A percentile compares a stretch with the other conserved stretches of the same genome.
phyloP scores from a whole-genome alignment of 1,140 invertebrate species.

The Bombus fervidus region DNA sequence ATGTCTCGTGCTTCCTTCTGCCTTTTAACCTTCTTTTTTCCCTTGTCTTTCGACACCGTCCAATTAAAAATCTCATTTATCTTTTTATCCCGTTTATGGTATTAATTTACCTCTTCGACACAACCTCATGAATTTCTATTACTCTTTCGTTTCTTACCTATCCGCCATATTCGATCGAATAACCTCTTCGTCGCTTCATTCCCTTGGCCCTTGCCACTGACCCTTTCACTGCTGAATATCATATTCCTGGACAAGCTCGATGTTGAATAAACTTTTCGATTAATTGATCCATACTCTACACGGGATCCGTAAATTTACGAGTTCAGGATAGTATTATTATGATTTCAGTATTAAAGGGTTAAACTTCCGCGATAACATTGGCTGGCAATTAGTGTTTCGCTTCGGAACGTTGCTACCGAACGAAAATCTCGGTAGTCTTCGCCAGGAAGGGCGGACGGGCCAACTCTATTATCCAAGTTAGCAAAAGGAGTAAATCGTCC shows the following conservation, averaged over 20 bases:
- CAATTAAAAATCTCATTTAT: constrained; percentile 65
- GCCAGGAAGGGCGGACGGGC: background rate
- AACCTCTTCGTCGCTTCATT: background rate
- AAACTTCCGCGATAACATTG: background rate
- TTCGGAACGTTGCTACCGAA: background rate
- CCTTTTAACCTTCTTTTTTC: background rate
- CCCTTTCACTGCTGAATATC: no score
- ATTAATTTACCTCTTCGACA: constrained; percentile 54
- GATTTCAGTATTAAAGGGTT: no score
- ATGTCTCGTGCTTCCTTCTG: background rate
- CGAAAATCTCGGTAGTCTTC: background rate
- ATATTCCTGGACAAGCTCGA: no score
- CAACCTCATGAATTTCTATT: constrained; percentile 54
- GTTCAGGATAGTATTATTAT: no score
- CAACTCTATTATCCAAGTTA: background rate
- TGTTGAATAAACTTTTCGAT: no score
- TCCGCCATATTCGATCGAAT: constrained; percentile 4
- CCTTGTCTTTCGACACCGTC: constrained; percentile 53
- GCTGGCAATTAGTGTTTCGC: background rate
- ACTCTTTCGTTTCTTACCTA: constrained; percentile 35
- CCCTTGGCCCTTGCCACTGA: no score
- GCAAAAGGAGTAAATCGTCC: no score
- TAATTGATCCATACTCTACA: no score
- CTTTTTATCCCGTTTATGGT: constrained; percentile 37
- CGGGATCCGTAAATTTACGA: no score